These are phyloP conservation scores for Otis tarda DNA, from an alignment of 2,113 vertebrate species.

Conservation along the genomic window DNA sequence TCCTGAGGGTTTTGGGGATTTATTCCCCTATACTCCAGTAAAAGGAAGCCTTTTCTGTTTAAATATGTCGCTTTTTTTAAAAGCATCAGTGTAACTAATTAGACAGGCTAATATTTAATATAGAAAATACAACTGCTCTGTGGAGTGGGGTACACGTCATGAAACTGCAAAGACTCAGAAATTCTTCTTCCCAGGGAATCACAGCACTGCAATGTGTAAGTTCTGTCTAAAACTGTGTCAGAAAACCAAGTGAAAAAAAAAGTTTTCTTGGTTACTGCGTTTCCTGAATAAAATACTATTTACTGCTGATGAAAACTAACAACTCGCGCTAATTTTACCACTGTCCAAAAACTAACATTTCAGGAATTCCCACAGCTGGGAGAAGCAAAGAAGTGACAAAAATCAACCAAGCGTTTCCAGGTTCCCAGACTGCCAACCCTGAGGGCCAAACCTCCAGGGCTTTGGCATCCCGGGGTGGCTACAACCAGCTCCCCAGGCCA, in stretches of 20 bases:
- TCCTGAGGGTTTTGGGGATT: not conserved
- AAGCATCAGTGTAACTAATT: not conserved
- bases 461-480: not conserved
- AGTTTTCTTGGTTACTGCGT: not conserved
- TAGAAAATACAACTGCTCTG: not conserved
- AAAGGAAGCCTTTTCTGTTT: not conserved
- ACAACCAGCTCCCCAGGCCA: not conserved
- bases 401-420: not conserved
- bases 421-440: not conserved
- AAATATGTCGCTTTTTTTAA: not conserved
- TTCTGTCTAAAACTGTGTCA: not conserved
- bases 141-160: not conserved
- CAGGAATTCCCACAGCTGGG: not conserved
- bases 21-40: not conserved
- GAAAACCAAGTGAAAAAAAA: not conserved
- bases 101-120: not conserved
- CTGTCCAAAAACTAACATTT: not conserved
- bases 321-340: not conserved
- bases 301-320: not conserved
- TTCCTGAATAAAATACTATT: not conserved
- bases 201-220: not conserved
- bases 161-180: not conserved
- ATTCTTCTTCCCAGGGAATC: not conserved
- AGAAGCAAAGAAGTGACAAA: not conserved
- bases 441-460: not conserved